These are phyloP conservation scores for Xyliphius kryptos DNA, from an alignment of 2,113 vertebrate species.

Conservation along the genomic window DNA sequence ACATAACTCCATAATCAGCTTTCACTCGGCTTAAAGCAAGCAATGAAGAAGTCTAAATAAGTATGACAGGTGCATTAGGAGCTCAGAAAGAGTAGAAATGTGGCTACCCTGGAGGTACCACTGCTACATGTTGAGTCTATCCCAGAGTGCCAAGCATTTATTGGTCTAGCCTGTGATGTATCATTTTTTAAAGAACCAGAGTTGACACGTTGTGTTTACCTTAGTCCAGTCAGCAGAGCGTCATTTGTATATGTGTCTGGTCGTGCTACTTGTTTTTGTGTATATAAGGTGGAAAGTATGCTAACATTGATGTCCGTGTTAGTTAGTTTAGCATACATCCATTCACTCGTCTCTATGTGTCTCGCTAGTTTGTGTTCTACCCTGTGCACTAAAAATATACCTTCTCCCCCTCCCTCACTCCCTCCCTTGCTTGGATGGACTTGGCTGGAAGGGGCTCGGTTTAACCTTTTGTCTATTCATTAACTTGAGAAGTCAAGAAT, in stretches of 20 bases:
- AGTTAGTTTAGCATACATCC: too few species aligned
- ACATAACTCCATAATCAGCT: not conserved
- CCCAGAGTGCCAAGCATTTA: not conserved
- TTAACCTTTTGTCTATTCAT: conserved; percentile 29
- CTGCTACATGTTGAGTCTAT: not conserved
- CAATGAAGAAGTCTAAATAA: too few species aligned
- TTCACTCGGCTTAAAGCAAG: too few species aligned
- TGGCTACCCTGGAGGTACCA: too few species aligned
- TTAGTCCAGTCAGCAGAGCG: conserved; percentile 10
- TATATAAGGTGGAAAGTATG: conserved; percentile 13
- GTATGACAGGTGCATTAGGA: too few species aligned
- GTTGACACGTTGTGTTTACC: conserved; percentile 17
- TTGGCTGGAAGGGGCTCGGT: not conserved
- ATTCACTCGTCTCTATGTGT: too few species aligned
- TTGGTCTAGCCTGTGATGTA: conserved; percentile 14
- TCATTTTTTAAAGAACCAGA: conserved; percentile 15
- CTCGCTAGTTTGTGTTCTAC: too few species aligned
- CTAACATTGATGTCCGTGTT: conserved; percentile 8
- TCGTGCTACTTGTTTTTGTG: conserved; percentile 27
- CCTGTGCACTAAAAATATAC: too few species aligned
- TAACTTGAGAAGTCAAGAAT: conserved; percentile 15
- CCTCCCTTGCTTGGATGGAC: not conserved
- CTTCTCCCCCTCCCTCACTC: too few species aligned
- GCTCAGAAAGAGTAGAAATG: too few species aligned
- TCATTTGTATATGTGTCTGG: conserved; percentile 21